These are phyloP conservation scores for Callocephalon fimbriatum DNA, from an alignment of 2,113 vertebrate genomes.

Conservation along the genomic window DNA sequence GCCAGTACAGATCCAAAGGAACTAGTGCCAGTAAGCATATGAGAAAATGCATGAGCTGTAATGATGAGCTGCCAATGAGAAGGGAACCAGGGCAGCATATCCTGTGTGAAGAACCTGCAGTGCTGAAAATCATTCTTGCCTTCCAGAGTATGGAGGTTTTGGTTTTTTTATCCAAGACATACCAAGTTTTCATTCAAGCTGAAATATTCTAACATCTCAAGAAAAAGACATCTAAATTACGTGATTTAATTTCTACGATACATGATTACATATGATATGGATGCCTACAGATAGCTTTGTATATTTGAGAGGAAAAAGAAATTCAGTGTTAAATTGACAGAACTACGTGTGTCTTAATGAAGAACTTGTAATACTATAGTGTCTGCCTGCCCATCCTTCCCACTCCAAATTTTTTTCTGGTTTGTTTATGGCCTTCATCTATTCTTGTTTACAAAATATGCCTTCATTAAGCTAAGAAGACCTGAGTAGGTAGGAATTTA, in stretches of 20 bases:
- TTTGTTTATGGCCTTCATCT: background rate
- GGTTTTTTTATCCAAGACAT: background rate
- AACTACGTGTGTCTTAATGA: background rate
- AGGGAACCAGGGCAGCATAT: background rate
- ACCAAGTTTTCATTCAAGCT: background rate
- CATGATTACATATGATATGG: background rate
- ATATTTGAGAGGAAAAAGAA: background rate
- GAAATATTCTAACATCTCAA: background rate
- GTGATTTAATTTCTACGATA: background rate
- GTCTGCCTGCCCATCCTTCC: background rate
- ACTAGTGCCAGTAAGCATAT: background rate
- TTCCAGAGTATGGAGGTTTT: background rate
- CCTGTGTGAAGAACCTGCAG: background rate
- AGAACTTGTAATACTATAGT: background rate
- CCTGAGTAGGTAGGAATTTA: background rate
- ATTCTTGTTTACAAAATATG: background rate
- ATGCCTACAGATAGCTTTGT: background rate
- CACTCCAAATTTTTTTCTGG: accelerated
- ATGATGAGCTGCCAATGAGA: background rate
- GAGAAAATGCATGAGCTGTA: background rate
- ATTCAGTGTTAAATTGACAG: background rate
- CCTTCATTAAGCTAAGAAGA: background rate
- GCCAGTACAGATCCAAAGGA: background rate
- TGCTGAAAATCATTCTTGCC: background rate
- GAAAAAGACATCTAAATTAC: background rate